Percentiles rank a stretch among this genome's conserved stretches.
Conservation (phyloP, 92 coral and sea anemone genomes). For the Epizoanthus rinbou region DNA sequence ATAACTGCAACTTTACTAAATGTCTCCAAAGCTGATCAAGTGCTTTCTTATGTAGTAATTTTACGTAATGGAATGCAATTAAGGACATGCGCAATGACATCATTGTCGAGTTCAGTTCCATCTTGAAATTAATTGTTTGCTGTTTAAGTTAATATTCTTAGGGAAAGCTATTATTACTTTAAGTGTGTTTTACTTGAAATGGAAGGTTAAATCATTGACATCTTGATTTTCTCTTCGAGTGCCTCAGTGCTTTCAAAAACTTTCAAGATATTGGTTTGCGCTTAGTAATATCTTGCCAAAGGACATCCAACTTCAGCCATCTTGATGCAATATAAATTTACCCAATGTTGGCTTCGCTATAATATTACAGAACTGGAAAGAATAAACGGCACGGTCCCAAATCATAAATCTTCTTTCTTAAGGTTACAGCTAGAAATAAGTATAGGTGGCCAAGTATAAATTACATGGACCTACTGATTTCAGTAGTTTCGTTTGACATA, state of each 20-base stretch:
- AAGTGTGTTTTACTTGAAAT: constrained; percentile 22
- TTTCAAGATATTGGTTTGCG: constrained; percentile 30
- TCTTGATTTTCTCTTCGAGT: constrained; percentile 29
- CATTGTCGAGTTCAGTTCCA: neutral
- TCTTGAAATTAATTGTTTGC: neutral
- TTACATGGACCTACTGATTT: too few species aligned
- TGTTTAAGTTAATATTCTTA: neutral
- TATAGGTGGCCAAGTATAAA: too few species aligned
- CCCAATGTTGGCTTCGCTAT: neutral
- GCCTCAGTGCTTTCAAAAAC: neutral
- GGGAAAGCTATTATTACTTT: constrained; percentile 21
- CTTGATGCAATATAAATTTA: constrained; percentile 8
- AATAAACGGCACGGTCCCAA: too few species aligned
- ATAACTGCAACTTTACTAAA: neutral
- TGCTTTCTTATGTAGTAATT: neutral
- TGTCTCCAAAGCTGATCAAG: neutral
- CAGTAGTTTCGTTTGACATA: too few species aligned
- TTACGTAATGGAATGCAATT: constrained; percentile 23
- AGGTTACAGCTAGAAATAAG: too few species aligned
- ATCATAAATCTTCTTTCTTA: too few species aligned
- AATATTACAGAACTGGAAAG: too few species aligned
- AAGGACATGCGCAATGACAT: neutral
- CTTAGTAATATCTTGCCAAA: constrained; percentile 23
- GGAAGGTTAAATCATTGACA: constrained; percentile 10
- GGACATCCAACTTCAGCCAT: constrained; percentile 22